Base-by-base conservation (phyloP, 1,140 invertebrate species). In the Danaus plexippus region DNA sequence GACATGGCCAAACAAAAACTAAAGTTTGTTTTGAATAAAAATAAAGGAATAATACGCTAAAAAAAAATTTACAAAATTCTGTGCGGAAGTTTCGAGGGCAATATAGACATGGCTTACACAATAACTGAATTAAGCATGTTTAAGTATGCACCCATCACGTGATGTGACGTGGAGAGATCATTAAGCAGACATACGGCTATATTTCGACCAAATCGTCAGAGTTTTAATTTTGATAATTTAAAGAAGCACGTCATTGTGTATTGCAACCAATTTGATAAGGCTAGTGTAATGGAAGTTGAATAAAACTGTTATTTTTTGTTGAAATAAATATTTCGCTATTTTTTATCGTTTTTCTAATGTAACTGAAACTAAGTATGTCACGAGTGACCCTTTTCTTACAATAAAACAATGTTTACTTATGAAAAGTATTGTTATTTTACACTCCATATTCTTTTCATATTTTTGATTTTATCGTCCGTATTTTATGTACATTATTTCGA, bases 371-470 rank as follows among this genome's bases (percentile, higher is more conserved):
- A 46, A n/a, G 44, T 46, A 11, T 2, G 44, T 46, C 44, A 46
- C 44, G 44, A 46, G 44, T 46, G 44, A 13, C 44, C 44, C 44
- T n/a, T 46, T 46, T 46, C 44, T 46, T 46, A 46, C 10, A 46
- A 11, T 46, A 46, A 11, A 46, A 46, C 44, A 46, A 46, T 46
- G 44, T 10, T 46, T 46, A 46, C n/a, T 46, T 46, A 46, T 46
- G 13, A 46, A 46, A 15, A 46, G 10, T 46, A 46, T 46, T 46
- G 15, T 46, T 11, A 11, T 11, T 46, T 46, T 46, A 46, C n/a
- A 46, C 44, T 46, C 11, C 44, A 46, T 46, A 46, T 46, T 46
- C n/a, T 46, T 11, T 46, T 9, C 44, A 46, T 46, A 46, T 46
- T 46, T 46, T 46, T 11, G 2, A 46, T 46, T 46, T 46, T 46